These are phyloP conservation scores for Catharus minimus DNA, from an alignment of 2,113 vertebrate species.

Conservation along the genomic window DNA sequence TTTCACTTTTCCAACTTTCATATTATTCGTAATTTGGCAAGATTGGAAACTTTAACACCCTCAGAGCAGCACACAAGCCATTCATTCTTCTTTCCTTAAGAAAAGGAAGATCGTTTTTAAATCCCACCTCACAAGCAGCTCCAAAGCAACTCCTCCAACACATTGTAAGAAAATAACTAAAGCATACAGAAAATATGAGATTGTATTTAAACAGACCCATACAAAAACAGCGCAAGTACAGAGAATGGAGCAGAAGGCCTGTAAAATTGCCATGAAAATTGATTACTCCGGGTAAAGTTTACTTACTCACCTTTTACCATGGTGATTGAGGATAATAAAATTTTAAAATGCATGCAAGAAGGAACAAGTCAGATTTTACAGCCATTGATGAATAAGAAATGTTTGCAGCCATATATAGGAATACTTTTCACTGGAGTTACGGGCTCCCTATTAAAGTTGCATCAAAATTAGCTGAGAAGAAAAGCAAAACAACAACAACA, in stretches of 20 bases:
- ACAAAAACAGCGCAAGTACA: background rate
- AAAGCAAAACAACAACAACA: background rate
- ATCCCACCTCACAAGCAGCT: background rate
- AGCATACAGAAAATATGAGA: background rate
- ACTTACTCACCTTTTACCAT: slow-evolving; percentile 31
- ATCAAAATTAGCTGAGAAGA: slow-evolving; percentile 3
- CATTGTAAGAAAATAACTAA: background rate
- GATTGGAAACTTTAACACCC: background rate
- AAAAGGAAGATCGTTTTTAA: background rate
- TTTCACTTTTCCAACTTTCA: background rate
- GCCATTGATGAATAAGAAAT: background rate
- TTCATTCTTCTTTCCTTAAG: background rate
- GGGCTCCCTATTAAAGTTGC: background rate
- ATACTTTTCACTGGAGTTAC: slow-evolving; percentile 17
- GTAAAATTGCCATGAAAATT: slow-evolving; percentile 39
- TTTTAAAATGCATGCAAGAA: slow-evolving; percentile 31
- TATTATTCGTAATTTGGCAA: background rate
- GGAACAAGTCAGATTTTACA: slow-evolving; percentile 22
- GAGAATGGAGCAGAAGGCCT: background rate
- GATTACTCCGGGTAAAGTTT: background rate
- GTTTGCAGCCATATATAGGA: background rate
- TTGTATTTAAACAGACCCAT: background rate
- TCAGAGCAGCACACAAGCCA: background rate
- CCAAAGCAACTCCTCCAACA: background rate
- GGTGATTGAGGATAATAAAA: slow-evolving; percentile 19